Evolutionary conservation across 2,113 vertebrate genomes (phyloP).

Genomic region (Anarrhichthys ocellatus): DNA sequence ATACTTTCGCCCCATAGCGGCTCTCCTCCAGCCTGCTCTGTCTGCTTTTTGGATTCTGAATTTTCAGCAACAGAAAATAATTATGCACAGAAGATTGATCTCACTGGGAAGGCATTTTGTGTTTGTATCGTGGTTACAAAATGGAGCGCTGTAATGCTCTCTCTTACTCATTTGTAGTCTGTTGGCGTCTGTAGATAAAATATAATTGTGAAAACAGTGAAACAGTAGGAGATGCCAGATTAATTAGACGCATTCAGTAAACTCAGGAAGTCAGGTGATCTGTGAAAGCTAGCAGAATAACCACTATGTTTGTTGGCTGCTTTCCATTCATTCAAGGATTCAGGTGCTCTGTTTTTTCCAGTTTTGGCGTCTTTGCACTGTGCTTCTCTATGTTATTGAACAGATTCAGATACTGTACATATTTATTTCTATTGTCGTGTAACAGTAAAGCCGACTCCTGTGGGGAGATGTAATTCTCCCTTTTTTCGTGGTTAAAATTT

Average conservation of each 20-base stretch:
- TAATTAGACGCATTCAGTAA: conserved; percentile 1
- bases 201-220: neutral
- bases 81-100: neutral
- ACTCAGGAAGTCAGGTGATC: conserved; percentile 60
- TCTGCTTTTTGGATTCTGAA: neutral
- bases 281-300: conserved; percentile 28
- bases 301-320: conserved; percentile 26
- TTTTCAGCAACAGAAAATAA: neutral
- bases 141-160: neutral
- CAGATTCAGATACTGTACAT: conserved; percentile 26
- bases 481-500: neutral
- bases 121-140: neutral
- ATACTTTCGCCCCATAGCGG: conserved; percentile 49
- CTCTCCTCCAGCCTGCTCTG: conserved; percentile 13
- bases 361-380: conserved; percentile 50
- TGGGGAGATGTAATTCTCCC: neutral
- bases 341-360: conserved; percentile 11
- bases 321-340: conserved; percentile 10
- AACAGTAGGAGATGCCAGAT: neutral
- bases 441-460: conserved; percentile 6
- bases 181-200: conserved; percentile 13
- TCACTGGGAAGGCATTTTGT: neutral
- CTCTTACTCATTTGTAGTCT: neutral
- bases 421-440: conserved; percentile 57
- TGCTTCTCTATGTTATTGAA: conserved; percentile 29